phyloP scores from a whole-genome alignment of 2,797 vertebrate genomes.

The Dallia pectoralis region DNA sequence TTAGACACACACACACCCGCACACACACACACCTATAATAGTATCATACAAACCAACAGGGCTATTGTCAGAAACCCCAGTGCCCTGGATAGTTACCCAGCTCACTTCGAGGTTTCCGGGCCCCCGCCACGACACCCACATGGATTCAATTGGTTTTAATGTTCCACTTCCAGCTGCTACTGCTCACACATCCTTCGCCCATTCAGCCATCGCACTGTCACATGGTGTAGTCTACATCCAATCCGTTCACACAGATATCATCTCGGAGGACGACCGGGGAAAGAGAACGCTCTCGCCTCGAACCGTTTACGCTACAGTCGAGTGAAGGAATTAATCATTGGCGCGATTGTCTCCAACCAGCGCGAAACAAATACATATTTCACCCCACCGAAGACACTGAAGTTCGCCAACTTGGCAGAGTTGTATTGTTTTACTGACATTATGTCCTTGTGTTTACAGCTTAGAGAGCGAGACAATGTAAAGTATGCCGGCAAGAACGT shows the following conservation, averaged over 20 bases:
- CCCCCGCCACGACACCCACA: not conserved
- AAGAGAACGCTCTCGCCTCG: not conserved
- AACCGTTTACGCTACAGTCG: not conserved
- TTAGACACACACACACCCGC: too few species aligned
- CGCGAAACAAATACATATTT: not conserved
- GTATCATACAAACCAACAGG: too few species aligned
- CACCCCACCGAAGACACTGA: not conserved
- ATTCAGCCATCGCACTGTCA: constrained; percentile 1
- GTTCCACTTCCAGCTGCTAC: constrained; percentile 4
- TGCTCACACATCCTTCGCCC: not conserved
- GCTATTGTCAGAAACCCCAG: too few species aligned
- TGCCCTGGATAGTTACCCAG: too few species aligned
- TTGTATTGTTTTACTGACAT: not conserved
- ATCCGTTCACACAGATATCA: not conserved
- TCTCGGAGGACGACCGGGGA: not conserved
- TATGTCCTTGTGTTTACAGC: constrained; percentile 4
- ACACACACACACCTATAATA: too few species aligned
- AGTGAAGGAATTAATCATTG: not conserved
- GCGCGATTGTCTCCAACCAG: not conserved
- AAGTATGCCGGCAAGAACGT: constrained; percentile 4
- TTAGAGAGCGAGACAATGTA: not conserved
- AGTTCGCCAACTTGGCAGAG: not conserved
- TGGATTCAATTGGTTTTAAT: not conserved
- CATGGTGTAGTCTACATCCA: constrained; percentile 3
- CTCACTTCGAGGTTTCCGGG: too few species aligned